Percentiles rank a stretch among this genome's conserved stretches.
These are phyloP conservation scores for Sphyrna mokarran DNA, from an alignment of 2,113 vertebrate species.

Conservation along the genomic window DNA sequence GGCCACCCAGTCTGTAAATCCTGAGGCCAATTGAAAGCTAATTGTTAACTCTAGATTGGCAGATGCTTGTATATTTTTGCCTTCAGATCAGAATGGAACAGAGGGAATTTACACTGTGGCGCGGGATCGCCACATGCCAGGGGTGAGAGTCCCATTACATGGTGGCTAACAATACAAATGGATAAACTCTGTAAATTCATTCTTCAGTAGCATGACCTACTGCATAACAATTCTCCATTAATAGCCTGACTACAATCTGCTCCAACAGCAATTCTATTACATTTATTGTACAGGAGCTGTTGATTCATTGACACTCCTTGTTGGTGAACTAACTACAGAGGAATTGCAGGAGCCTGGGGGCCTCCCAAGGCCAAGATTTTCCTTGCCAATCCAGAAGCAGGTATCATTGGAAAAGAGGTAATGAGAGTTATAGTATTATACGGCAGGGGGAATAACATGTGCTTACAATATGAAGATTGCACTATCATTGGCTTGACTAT, in stretches of 20 bases:
- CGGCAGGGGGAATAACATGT: background rate
- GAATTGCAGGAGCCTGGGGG: background rate
- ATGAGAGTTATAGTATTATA: background rate
- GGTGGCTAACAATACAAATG: background rate
- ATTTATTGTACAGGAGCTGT: background rate
- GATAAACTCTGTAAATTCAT: background rate
- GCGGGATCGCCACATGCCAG: background rate
- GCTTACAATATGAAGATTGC: background rate
- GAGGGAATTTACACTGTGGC: background rate
- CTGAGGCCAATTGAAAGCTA: background rate
- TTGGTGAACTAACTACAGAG: background rate
- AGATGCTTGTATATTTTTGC: background rate
- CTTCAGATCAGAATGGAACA: background rate
- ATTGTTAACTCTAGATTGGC: background rate
- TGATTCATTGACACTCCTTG: background rate
- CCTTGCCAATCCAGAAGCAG: background rate
- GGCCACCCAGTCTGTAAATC: background rate
- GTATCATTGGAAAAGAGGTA: background rate
- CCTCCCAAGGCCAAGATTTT: background rate
- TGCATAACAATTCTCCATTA: background rate
- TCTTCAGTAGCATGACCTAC: background rate
- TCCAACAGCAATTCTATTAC: background rate
- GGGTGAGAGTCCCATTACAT: background rate
- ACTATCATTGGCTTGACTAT: background rate
- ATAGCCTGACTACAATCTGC: background rate